Evolutionary conservation across 2,113 vertebrate genomes (phyloP).

Genomic region (western clawed frog (Xenopus tropicalis)): DNA sequence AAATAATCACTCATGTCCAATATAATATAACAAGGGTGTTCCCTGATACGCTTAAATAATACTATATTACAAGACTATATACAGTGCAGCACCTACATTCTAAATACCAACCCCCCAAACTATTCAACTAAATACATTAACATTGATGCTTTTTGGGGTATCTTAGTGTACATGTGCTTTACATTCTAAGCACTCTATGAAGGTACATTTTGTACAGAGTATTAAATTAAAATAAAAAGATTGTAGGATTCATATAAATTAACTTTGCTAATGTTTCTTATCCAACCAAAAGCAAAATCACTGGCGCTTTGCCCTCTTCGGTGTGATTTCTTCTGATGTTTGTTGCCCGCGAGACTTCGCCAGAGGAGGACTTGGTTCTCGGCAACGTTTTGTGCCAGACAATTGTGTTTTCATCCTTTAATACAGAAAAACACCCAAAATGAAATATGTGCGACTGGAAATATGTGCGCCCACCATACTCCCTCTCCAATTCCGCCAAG

Average conservation of each 20-base stretch:
- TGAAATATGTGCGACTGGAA: too few relatives aligned
- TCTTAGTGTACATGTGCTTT: background rate
- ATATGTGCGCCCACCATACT: too few relatives aligned
- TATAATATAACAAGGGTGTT: too few relatives aligned
- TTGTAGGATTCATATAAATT: background rate
- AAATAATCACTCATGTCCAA: too few relatives aligned
- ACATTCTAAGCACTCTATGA: conserved; percentile 37
- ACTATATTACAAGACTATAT: conserved; percentile 15
- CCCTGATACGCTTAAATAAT: background rate
- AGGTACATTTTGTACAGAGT: conserved; percentile 14
- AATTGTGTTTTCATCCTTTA: background rate
- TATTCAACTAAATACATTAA: too few relatives aligned
- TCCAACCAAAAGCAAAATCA: conserved; percentile 5
- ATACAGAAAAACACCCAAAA: background rate
- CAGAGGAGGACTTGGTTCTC: conserved; percentile 13
- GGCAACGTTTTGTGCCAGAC: conserved; percentile 15
- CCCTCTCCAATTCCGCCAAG: too few relatives aligned
- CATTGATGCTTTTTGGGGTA: background rate
- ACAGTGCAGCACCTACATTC: background rate
- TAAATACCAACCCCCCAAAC: too few relatives aligned
- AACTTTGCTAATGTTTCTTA: background rate
- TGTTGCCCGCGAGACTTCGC: background rate
- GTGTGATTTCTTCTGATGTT: background rate
- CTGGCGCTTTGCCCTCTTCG: conserved; percentile 26
- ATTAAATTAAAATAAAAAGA: conserved; percentile 32